phyloP scores from a whole-genome alignment of 1,140 invertebrate species.

The Neelides sp. region DNA sequence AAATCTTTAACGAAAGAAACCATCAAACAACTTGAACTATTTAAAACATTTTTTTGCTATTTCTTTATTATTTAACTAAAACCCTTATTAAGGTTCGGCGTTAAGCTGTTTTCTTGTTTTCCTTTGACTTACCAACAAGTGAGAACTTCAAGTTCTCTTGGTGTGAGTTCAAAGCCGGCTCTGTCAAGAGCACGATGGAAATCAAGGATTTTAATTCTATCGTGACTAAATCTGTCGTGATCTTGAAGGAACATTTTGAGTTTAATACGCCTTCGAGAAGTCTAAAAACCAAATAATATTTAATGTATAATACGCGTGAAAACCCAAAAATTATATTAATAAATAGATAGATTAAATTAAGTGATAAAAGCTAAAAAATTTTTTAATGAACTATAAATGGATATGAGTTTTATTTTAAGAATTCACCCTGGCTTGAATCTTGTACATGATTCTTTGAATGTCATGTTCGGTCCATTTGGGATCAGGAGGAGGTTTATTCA shows the following conservation, averaged over 20 bases:
- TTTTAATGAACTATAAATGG: background rate
- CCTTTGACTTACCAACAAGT: constrained; percentile 25
- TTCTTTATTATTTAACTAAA: too few relatives aligned
- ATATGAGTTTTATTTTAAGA: background rate
- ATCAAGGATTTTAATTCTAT: constrained; percentile 26
- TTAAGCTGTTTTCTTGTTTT: background rate
- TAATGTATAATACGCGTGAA: background rate
- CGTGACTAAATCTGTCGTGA: constrained; percentile 25
- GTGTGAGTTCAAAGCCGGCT: constrained; percentile 27
- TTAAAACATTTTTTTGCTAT: background rate
- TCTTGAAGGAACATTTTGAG: constrained; percentile 23
- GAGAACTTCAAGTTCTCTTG: constrained; percentile 27
- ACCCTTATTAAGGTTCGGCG: too few relatives aligned
- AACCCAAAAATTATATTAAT: constrained; percentile 3
- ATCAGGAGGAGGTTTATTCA: constrained; percentile 12
- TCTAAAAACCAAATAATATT: constrained; percentile 14
- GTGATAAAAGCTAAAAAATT: background rate
- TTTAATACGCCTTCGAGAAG: constrained; percentile 23
- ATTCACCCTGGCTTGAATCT: constrained; percentile 26
- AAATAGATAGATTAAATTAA: background rate
- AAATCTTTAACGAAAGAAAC: too few relatives aligned
- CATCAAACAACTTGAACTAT: background rate
- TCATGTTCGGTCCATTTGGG: constrained; percentile 30
- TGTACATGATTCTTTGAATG: constrained; percentile 29
- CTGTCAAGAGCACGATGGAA: constrained; percentile 29